These are phyloP conservation scores for Palythoa grandis DNA, from an alignment of 92 coral and sea anemone genomes.

Conservation along the genomic window DNA sequence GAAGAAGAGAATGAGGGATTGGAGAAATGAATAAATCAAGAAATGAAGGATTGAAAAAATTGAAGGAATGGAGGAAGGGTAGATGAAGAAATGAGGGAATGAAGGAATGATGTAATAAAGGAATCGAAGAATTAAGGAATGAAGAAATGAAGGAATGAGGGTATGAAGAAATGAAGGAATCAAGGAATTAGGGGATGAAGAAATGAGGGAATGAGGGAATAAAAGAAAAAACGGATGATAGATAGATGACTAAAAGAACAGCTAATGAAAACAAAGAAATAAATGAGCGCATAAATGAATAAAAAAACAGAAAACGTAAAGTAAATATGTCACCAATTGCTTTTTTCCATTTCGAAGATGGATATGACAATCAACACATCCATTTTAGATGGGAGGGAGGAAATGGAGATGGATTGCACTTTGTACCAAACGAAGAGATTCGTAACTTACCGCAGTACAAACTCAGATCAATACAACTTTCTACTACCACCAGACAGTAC, in stretches of 20 bases:
- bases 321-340: background rate
- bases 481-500: constrained; percentile 47
- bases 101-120: background rate
- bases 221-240: background rate
- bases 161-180: background rate
- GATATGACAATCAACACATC: constrained; percentile 63
- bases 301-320: background rate
- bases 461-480: constrained; percentile 47
- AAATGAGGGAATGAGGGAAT: background rate
- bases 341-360: constrained; percentile 46
- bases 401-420: constrained; percentile 52
- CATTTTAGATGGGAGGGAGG: constrained; percentile 63
- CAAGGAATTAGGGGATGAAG: background rate
- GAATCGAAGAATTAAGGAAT: background rate
- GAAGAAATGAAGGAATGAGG: background rate
- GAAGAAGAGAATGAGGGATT: too few relatives aligned
- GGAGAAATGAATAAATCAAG: background rate
- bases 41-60: background rate
- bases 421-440: constrained; percentile 50
- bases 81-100: background rate
- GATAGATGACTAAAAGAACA: background rate
- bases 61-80: background rate
- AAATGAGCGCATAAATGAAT: background rate
- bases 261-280: background rate
- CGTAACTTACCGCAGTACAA: constrained; percentile 61